Evolutionary conservation across 2,113 vertebrate species (phyloP).

Genomic region (Strigops habroptila): DNA sequence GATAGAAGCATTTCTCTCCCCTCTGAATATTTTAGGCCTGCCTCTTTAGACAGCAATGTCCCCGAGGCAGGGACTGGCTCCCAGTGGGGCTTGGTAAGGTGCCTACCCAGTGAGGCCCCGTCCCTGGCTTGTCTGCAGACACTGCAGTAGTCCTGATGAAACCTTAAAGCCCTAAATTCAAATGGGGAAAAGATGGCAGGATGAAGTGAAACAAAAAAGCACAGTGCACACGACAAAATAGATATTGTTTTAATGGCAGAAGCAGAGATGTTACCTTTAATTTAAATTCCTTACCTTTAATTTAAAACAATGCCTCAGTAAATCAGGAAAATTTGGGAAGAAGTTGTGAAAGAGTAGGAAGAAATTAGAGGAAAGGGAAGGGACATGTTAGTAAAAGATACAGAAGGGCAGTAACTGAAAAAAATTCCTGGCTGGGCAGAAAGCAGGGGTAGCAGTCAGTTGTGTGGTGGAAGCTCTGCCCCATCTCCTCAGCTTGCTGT

Average conservation of each 20-base stretch:
- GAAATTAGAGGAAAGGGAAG: neutral
- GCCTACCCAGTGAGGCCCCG: rapidly evolving
- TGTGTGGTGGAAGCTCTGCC: neutral
- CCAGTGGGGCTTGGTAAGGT: neutral
- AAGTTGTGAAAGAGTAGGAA: neutral
- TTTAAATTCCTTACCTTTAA: neutral
- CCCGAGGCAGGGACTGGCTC: neutral
- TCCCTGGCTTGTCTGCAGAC: neutral
- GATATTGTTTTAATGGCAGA: neutral
- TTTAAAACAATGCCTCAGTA: neutral
- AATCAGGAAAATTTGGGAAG: neutral
- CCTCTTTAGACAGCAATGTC: neutral
- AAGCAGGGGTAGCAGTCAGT: neutral
- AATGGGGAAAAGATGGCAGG: neutral
- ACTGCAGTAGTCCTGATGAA: neutral
- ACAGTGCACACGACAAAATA: neutral
- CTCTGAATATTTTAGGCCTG: neutral
- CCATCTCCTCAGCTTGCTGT: neutral
- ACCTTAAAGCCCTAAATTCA: neutral
- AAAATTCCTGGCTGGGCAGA: neutral
- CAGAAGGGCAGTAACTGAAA: neutral
- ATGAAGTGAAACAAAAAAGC: neutral
- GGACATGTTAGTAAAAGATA: neutral
- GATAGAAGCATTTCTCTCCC: neutral
- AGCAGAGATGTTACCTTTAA: neutral